Evolutionary conservation across 2,888 invertebrate genomes (phyloP).

Genomic region (Oxycera nigricornis): DNA sequence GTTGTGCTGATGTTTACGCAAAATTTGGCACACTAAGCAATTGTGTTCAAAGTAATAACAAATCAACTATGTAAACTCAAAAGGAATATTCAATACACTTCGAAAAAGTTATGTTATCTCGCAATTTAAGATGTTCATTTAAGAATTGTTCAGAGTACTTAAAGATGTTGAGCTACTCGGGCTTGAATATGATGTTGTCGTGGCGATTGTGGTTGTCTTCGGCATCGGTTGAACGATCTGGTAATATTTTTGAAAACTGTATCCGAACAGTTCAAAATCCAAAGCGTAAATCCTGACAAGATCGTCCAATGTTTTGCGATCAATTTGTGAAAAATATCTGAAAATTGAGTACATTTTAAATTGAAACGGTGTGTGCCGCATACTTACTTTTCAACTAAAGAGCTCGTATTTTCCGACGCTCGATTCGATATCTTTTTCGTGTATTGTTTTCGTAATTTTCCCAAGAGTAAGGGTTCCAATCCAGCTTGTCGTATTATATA

Average conservation of each 20-base stretch:
- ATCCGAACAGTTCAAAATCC: conserved; percentile 75
- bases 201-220: not conserved
- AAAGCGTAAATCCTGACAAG: conserved; percentile 70
- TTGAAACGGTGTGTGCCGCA: too few species aligned
- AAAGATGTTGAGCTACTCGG: conserved; percentile 21
- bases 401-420: conserved; percentile 59
- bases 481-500: conserved; percentile 69
- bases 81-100: too few species aligned
- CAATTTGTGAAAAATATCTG: conserved; percentile 67
- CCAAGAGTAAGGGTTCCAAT: conserved; percentile 64
- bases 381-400: conserved; percentile 66
- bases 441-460: conserved; percentile 63
- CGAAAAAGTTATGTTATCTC: too few species aligned
- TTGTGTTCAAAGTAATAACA: too few species aligned
- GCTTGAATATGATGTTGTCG: conserved; percentile 1
- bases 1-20: too few species aligned
- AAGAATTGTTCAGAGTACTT: conserved; percentile 10
- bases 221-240: conserved; percentile 62
- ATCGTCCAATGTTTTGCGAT: conserved; percentile 65
- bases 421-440: conserved; percentile 64
- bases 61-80: too few species aligned
- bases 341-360: conserved; percentile 1
- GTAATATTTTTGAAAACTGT: conserved; percentile 67
- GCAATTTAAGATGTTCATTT: too few species aligned
- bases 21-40: too few species aligned